These are phyloP conservation scores for Microcaecilia unicolor DNA, from an alignment of 2,797 vertebrate genomes.

Conservation along the genomic window DNA sequence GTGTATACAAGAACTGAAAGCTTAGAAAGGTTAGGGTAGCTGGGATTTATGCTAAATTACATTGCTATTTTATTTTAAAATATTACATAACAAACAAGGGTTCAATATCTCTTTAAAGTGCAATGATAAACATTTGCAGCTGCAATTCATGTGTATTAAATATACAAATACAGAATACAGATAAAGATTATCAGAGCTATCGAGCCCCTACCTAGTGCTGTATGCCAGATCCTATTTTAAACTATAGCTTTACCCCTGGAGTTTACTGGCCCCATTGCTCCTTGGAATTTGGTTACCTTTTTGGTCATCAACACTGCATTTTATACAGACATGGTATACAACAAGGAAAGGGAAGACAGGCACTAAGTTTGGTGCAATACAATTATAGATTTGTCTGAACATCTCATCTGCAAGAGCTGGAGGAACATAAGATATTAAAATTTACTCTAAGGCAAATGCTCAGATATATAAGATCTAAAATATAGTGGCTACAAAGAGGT, in stretches of 20 bases:
- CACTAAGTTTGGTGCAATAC: constrained; percentile 27
- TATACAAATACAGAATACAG: neutral
- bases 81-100: too few relatives aligned
- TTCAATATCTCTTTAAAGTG: too few relatives aligned
- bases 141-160: neutral
- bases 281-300: neutral
- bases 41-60: too few relatives aligned
- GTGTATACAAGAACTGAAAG: too few relatives aligned
- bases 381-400: constrained; percentile 21
- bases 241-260: neutral
- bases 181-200: neutral
- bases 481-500: constrained; percentile 48
- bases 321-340: too few relatives aligned
- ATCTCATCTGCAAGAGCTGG: constrained; percentile 21
- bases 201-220: too few relatives aligned
- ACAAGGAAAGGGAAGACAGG: constrained; percentile 16
- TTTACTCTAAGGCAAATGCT: constrained; percentile 59
- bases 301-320: neutral
- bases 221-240: fast-evolving
- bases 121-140: neutral
- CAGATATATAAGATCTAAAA: constrained; percentile 42
- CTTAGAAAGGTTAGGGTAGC: too few relatives aligned
- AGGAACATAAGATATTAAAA: constrained; percentile 33
- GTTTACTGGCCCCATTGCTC: neutral
- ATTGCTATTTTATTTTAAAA: too few relatives aligned